Conservation (phyloP, 1,140 invertebrate species). For the Drosophila subpulchrella region DNA sequence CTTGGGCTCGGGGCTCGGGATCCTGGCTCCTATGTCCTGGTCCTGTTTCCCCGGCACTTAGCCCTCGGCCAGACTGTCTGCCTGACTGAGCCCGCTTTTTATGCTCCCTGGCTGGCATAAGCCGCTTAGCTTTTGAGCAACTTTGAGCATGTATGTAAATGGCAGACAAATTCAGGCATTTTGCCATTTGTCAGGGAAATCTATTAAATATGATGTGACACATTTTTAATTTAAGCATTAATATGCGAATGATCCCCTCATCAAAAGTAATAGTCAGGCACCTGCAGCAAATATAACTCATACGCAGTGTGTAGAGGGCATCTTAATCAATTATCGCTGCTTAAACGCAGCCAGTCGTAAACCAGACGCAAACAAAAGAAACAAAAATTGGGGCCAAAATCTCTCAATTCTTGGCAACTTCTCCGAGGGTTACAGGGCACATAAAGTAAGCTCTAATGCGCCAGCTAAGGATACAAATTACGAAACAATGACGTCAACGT, state of each 20-base stretch:
- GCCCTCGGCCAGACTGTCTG: constrained; percentile 27
- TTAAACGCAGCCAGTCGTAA: constrained; percentile 5
- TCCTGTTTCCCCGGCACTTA: constrained; percentile 54
- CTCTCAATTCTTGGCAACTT: constrained; percentile 33
- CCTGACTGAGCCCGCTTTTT: constrained; percentile 4
- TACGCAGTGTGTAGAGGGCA: background rate
- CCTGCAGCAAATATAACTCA: background rate
- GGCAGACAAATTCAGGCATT: constrained; percentile 33
- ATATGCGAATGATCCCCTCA: background rate
- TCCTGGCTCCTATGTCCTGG: background rate
- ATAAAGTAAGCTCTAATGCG: constrained; percentile 77
- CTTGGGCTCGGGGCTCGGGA: background rate
- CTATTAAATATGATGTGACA: constrained; percentile 39
- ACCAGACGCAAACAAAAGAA: constrained; percentile 6
- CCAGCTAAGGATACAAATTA: constrained; percentile 82
- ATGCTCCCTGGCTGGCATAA: constrained; percentile 30
- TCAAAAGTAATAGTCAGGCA: background rate
- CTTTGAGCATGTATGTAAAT: constrained; percentile 70
- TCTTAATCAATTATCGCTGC: background rate
- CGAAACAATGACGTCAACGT: constrained; percentile 81
- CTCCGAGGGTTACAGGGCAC: constrained; percentile 12
- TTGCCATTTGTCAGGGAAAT: constrained; percentile 19
- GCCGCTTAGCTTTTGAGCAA: constrained; percentile 73
- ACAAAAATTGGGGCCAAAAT: constrained; percentile 18
- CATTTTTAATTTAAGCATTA: no score